These are phyloP conservation scores for Lichenostomus cassidix DNA, from an alignment of 2,113 vertebrate genomes.

Conservation along the genomic window DNA sequence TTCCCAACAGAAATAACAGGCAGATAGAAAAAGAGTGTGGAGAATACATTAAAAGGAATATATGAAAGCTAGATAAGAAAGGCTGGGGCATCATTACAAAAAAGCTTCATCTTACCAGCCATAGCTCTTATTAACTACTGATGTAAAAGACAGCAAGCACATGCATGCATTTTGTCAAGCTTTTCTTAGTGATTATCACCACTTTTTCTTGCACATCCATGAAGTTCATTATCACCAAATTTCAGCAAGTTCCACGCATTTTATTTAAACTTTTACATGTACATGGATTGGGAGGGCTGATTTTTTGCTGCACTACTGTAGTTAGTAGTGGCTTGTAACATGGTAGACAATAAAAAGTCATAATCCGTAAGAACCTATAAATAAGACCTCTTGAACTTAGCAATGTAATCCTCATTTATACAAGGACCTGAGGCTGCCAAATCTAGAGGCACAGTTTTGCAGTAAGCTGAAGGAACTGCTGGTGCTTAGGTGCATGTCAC, in stretches of 20 bases:
- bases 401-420: neutral
- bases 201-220: neutral
- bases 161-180: fast-evolving
- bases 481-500: neutral
- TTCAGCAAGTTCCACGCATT: neutral
- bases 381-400: neutral
- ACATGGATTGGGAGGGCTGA: neutral
- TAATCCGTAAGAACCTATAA: neutral
- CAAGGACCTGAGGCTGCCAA: neutral
- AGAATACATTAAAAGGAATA: neutral
- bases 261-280: neutral
- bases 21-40: neutral
- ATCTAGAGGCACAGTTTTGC: neutral
- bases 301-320: neutral
- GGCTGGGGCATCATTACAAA: neutral
- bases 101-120: neutral
- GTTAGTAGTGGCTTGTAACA: neutral
- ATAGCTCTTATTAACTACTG: neutral
- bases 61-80: neutral
- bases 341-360: neutral
- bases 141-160: neutral
- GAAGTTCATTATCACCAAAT: neutral
- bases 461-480: neutral
- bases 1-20: neutral
- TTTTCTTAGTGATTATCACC: neutral